Percentiles rank a stretch among this genome's conserved stretches.
phyloP scores from a whole-genome alignment of 2,888 invertebrate species.

The Automeris io region DNA sequence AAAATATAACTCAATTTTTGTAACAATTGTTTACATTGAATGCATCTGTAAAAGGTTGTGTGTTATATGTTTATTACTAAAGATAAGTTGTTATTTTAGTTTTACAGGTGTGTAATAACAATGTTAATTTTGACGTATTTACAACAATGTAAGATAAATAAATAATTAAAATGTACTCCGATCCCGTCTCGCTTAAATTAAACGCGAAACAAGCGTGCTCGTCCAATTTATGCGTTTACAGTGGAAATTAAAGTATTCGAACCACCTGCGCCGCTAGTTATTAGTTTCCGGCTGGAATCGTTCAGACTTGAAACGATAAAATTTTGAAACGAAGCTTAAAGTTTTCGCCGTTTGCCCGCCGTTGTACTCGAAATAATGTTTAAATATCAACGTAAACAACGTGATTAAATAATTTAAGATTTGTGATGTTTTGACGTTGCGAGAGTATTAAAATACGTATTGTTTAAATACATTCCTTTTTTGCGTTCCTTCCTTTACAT shows the following conservation, averaged over 20 bases:
- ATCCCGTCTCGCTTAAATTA: slow-evolving; percentile 6
- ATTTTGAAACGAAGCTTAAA: background rate
- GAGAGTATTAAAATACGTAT: no score
- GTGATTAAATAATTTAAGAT: no score
- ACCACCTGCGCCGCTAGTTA: slow-evolving; percentile 6
- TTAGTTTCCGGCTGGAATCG: slow-evolving; percentile 5
- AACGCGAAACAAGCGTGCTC: slow-evolving; percentile 8
- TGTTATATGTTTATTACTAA: no score
- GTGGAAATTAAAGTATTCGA: slow-evolving; percentile 6
- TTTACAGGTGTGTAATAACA: background rate
- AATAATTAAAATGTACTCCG: slow-evolving; percentile 7
- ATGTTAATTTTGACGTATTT: background rate
- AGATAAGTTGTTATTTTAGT: background rate
- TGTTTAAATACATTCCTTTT: no score
- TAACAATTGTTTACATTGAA: no score
- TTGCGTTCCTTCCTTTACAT: no score
- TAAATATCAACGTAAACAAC: no score
- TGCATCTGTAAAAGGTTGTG: no score
- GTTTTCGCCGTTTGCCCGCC: background rate
- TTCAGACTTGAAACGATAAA: background rate
- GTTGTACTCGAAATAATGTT: background rate
- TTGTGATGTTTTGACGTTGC: no score
- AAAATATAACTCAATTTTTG: no score
- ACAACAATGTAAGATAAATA: background rate
- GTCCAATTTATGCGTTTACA: slow-evolving; percentile 10